Evolutionary conservation across 2,113 vertebrate genomes (phyloP), one percentile per base, ranked within the genome.

Genomic region (Panthera leo): DNA sequence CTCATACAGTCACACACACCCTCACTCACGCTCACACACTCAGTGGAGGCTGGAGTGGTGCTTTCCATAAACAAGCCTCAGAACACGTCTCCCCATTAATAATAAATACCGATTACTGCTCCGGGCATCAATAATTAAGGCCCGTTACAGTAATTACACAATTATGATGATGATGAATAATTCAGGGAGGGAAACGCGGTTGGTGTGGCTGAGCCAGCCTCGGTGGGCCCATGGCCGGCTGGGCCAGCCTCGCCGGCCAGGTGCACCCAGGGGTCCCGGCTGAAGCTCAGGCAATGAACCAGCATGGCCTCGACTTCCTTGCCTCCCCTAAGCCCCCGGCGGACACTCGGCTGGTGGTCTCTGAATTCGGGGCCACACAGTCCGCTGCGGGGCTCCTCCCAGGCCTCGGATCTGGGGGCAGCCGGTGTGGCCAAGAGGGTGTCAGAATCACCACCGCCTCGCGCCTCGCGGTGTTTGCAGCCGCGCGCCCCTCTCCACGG

Each of bases 81-180:
- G 98, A 99, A 99, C 99, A 99, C 99, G 97, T 98, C 98, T 98
- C 82, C 29, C 96, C 89, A 99, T 99, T 98, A 99, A 99, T 99
- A 99, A 99, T 99, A 99, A 96, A 99, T 99, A 97, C 97, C 89
- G 98, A 99, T 99, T 97, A 98, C 99, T 99, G 99, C 99, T 99
- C 99, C 96, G 98, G 98, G 98, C 99, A 99, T 99, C 98, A 99
- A 99, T 99, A 99, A 99, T 99, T 99, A 99, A 99, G 98, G 95
- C 97, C 98, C 97, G 98, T 99, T 99, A 99, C 99, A 99, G 99
- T 99, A 99, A 99, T 99, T 99, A 99, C 99, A 99, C 99, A 99
- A 99, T 99, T 99, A 99, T 99, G 98, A 99, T 98, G 97, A 99
- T 98, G 98, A 99, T 99, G 98, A 99, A 99, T 99, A 99, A 99